Conservation (phyloP, 2,113 vertebrate species). For the Heteronetta atricapilla region DNA sequence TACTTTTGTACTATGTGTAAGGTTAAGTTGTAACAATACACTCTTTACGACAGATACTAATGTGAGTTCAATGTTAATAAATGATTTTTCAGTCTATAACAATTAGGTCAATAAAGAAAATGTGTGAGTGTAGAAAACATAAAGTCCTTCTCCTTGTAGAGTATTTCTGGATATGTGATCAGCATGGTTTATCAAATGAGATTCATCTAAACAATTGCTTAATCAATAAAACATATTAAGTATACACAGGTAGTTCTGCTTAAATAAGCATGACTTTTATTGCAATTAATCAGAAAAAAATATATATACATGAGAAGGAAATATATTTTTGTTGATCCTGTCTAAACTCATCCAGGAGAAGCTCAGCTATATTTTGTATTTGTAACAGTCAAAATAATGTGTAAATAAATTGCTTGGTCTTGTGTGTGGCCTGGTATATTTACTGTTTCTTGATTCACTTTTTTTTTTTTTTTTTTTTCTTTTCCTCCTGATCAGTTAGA, state of each 20-base stretch:
- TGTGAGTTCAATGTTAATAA: not conserved
- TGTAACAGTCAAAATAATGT: not conserved
- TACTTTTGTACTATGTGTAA: not conserved
- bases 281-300: not conserved
- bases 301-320: not conserved
- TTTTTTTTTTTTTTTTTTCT: too few relatives aligned
- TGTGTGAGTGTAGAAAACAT: not conserved
- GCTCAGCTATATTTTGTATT: not conserved
- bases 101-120: not conserved
- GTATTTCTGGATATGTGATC: not conserved
- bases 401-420: not conserved
- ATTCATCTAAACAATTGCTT: not conserved
- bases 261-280: not conserved
- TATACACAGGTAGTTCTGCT: not conserved
- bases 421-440: not conserved
- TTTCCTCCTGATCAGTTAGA: not conserved
- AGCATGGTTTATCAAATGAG: not conserved
- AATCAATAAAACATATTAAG: constrained; percentile 1
- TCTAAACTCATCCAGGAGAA: not conserved
- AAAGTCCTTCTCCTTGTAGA: not conserved
- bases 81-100: not conserved
- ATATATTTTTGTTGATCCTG: not conserved
- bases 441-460: not conserved
- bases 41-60: not conserved
- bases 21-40: not conserved